A percentile compares a stretch with the other conserved stretches of the same genome.
phyloP scores from a whole-genome alignment of 30 jellyfish, hydroid and myxozoan species.

The Hydractinia echinata region DNA sequence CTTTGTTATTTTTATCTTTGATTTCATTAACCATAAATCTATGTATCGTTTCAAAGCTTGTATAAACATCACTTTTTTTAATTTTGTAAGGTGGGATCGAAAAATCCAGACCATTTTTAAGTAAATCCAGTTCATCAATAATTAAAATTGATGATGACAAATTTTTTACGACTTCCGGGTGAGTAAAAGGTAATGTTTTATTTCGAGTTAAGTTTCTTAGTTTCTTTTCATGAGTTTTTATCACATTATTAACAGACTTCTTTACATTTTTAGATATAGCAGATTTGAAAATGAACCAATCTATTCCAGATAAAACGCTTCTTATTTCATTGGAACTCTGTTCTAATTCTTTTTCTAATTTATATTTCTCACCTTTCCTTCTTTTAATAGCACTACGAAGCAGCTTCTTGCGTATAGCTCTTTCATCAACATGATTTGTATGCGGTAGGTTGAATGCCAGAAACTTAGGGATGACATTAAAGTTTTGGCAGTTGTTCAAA shows the following conservation, averaged over 20 bases:
- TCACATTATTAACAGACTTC: not conserved
- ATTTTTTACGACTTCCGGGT: not conserved
- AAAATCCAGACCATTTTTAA: no score
- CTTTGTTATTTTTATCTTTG: no score
- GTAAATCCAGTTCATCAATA: not conserved
- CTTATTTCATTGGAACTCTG: no score
- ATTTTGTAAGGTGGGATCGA: no score
- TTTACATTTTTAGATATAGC: constrained; percentile 1
- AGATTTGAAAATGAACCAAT: no score
- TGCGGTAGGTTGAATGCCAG: not conserved
- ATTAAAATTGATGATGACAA: not conserved
- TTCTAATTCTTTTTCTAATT: no score
- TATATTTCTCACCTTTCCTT: not conserved
- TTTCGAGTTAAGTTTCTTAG: not conserved
- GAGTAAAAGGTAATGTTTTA: not conserved
- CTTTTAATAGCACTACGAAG: not conserved
- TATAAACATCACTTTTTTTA: no score
- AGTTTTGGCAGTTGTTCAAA: not conserved
- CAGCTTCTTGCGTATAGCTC: not conserved
- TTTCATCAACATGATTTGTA: not conserved
- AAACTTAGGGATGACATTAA: not conserved
- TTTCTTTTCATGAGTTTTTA: not conserved
- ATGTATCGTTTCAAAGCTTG: no score
- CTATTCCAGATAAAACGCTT: no score
- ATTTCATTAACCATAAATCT: no score